phyloP scores from a whole-genome alignment of 2,888 invertebrate genomes.

The Sminthurides aquaticus region DNA sequence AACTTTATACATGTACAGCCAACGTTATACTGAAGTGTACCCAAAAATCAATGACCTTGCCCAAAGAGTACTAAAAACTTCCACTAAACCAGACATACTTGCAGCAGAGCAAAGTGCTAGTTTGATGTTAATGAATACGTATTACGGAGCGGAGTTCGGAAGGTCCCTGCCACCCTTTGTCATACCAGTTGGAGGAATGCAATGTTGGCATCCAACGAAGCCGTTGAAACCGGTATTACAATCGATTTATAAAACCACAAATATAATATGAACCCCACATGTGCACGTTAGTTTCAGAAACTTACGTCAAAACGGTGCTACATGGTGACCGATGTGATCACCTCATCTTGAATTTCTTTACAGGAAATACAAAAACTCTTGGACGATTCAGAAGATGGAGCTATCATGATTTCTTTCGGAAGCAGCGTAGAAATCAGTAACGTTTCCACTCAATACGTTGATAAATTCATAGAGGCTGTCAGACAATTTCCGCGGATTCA shows the following conservation, averaged over 20 bases:
- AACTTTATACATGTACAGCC: slow-evolving; percentile 8
- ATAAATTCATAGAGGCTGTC: slow-evolving; percentile 35
- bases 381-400: slow-evolving; percentile 34
- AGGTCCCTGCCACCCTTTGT: slow-evolving; percentile 29
- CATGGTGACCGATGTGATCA: no score
- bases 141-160: slow-evolving; percentile 32
- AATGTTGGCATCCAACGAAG: slow-evolving; percentile 20
- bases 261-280: no score
- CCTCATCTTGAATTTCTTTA: no score
- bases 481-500: slow-evolving; percentile 26
- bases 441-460: slow-evolving; percentile 21
- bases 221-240: slow-evolving; percentile 11
- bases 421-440: slow-evolving; percentile 34
- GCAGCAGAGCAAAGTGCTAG: slow-evolving; percentile 23
- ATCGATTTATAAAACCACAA: background rate
- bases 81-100: slow-evolving; percentile 16
- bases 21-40: background rate
- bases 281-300: background rate
- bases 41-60: slow-evolving; percentile 4
- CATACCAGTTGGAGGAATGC: slow-evolving; percentile 22
- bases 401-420: slow-evolving; percentile 38
- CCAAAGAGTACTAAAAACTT: slow-evolving; percentile 8
- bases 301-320: no score
- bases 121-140: slow-evolving; percentile 34
- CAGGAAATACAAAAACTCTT: slow-evolving; percentile 29